Percentiles rank a stretch among this genome's conserved stretches.
These are phyloP conservation scores for Hafferia zeledoni DNA, from an alignment of 2,797 vertebrate genomes.

Conservation along the genomic window DNA sequence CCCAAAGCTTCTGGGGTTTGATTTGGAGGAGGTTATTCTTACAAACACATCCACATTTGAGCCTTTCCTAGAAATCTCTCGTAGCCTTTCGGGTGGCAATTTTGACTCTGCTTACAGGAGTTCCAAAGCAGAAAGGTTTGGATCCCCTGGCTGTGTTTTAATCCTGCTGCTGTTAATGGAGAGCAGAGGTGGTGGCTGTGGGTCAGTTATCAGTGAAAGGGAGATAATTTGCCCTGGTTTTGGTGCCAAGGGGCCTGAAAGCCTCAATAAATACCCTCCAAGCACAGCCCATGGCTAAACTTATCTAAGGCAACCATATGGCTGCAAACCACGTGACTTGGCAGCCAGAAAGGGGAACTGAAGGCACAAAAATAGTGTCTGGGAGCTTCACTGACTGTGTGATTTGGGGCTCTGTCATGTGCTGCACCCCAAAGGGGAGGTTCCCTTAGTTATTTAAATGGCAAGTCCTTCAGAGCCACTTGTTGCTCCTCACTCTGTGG, in stretches of 20 bases:
- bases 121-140: background rate
- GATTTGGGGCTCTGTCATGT: background rate
- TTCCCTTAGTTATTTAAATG: background rate
- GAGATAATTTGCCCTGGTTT: background rate
- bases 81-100: background rate
- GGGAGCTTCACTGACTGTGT: background rate
- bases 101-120: background rate
- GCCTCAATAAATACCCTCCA: background rate
- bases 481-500: fast-evolving
- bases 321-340: background rate
- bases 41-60: background rate
- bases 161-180: background rate
- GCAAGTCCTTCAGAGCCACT: background rate
- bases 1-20: background rate
- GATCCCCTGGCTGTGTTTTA: background rate
- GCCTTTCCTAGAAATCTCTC: background rate
- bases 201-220: background rate
- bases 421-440: background rate
- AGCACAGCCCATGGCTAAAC: background rate
- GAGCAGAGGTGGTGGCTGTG: background rate
- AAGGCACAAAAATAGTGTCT: background rate
- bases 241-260: background rate
- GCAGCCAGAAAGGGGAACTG: background rate
- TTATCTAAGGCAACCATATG: fast-evolving
- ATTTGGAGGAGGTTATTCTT: background rate